Base-by-base conservation (phyloP, 1,140 invertebrate genomes). In the Phocides pigmalion region DNA sequence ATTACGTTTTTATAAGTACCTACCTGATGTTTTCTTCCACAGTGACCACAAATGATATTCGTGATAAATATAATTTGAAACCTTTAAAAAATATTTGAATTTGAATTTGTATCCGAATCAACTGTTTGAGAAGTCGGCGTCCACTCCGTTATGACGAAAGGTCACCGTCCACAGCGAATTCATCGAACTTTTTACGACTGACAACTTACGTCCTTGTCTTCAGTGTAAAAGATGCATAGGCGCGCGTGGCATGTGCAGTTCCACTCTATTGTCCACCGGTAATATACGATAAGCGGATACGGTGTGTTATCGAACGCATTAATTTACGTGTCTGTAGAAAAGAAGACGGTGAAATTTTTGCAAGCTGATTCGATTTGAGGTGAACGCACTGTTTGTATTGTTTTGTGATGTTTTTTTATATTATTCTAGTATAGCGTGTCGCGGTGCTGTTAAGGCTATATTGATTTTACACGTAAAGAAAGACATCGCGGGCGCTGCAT, bases 341-440 rank as follows among this genome's bases (percentile, higher is more conserved):
- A 58, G 58, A 41, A 12, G 61, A 16, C n/a, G 49, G 17, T 56
- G 15, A 68, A 79, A 83, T 67, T 70, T 64, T 66, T 76, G 68
- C 85, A 88, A 88, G 78, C 86, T 87, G 86, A 76, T 86, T 87
- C 74, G 20, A 54, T 71, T 88, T 59, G 84, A 90, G 85, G 82
- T 88, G 65, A 72, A 78, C 50, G 72, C 64, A 35, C 68, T 53
- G 32, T 63, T 35, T 63, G 20, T 20, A 64, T 63, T 72, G 62
- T 49, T 65, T 72, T 73, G 56, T 73, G 64, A 53, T 72, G 49
- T 67, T 64, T 70, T 56, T 53, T 63, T 64, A 62, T 74, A 39
- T 39, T 14, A 39, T 75, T 73, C 77, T 15, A 64, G 65, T 19
- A 17, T 74, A 28, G 64, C 68, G 75, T 84, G 66, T 59, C 51